These are phyloP conservation scores for Hyalella azteca DNA, from an alignment of 2,888 invertebrate species.

Conservation along the genomic window DNA sequence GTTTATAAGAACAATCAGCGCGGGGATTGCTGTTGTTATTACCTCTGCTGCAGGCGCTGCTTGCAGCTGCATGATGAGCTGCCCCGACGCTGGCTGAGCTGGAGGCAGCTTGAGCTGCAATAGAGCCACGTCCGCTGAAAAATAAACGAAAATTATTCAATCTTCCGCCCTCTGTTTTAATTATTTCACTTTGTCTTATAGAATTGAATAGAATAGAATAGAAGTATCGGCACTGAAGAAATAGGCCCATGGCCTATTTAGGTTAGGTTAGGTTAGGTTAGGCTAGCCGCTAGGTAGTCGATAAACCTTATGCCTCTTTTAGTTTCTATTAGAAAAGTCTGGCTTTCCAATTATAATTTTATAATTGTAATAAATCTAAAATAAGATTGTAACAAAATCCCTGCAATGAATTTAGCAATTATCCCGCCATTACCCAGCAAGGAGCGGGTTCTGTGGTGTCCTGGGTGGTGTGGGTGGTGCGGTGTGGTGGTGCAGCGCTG, in stretches of 20 bases:
- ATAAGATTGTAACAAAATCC: too few relatives aligned
- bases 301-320: too few relatives aligned
- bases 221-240: too few relatives aligned
- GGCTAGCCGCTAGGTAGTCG: too few relatives aligned
- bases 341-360: too few relatives aligned
- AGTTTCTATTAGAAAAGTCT: too few relatives aligned
- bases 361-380: too few relatives aligned
- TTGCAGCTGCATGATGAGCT: not conserved
- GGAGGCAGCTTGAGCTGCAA: not conserved
- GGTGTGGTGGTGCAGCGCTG: slow-evolving; percentile 41
- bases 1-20: not conserved
- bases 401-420: too few relatives aligned
- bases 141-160: not conserved
- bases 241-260: too few relatives aligned
- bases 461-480: slow-evolving; percentile 55
- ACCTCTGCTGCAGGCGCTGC: not conserved
- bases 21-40: not conserved
- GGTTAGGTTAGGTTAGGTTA: too few relatives aligned
- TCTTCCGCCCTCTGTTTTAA: not conserved
- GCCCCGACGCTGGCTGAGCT: not conserved
- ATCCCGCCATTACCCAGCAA: not conserved
- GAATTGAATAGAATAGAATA: too few relatives aligned
- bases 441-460: slow-evolving; percentile 50
- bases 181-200: not conserved
- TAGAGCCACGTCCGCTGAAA: not conserved